Conservation (phyloP, 1,140 invertebrate genomes). For the Ectropis grisescens region DNA sequence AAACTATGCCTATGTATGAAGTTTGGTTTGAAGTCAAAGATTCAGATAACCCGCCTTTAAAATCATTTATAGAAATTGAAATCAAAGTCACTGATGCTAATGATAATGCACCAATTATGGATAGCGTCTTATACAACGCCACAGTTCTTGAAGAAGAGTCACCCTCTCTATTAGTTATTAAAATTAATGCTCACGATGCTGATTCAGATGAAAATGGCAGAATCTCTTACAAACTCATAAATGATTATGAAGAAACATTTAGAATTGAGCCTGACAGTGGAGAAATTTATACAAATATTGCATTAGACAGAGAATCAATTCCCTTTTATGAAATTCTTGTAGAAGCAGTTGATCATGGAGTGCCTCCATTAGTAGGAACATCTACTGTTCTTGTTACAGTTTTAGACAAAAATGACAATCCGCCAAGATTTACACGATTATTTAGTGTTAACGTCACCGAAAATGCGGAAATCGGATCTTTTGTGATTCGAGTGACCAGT, state of each 20-base stretch:
- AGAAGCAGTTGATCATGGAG: slow-evolving; percentile 89
- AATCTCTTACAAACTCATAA: slow-evolving; percentile 82
- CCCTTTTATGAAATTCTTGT: slow-evolving; percentile 86
- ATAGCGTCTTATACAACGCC: slow-evolving; percentile 84
- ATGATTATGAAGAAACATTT: slow-evolving; percentile 85
- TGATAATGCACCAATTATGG: slow-evolving; percentile 90
- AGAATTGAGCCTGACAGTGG: slow-evolving; percentile 85
- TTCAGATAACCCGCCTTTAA: slow-evolving; percentile 83
- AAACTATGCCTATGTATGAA: slow-evolving; percentile 86
- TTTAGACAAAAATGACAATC: slow-evolving; percentile 95
- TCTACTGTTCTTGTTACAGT: slow-evolving; percentile 88
- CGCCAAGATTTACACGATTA: slow-evolving; percentile 90
- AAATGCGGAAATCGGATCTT: slow-evolving; percentile 92
- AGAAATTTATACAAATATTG: slow-evolving; percentile 86
- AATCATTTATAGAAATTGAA: slow-evolving; percentile 81
- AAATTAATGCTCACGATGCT: slow-evolving; percentile 85
- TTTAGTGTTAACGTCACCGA: slow-evolving; percentile 97
- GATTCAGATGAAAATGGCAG: slow-evolving; percentile 91
- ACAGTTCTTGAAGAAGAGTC: slow-evolving; percentile 88
- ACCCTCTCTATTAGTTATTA: slow-evolving; percentile 82
- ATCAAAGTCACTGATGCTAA: slow-evolving; percentile 93
- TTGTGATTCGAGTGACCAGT: slow-evolving; percentile 93
- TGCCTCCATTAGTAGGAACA: slow-evolving; percentile 84
- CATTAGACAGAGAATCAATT: slow-evolving; percentile 92
- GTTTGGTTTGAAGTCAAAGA: slow-evolving; percentile 95